These are phyloP conservation scores for Bombus huntii DNA, from an alignment of 1,140 invertebrate genomes.

Conservation along the genomic window DNA sequence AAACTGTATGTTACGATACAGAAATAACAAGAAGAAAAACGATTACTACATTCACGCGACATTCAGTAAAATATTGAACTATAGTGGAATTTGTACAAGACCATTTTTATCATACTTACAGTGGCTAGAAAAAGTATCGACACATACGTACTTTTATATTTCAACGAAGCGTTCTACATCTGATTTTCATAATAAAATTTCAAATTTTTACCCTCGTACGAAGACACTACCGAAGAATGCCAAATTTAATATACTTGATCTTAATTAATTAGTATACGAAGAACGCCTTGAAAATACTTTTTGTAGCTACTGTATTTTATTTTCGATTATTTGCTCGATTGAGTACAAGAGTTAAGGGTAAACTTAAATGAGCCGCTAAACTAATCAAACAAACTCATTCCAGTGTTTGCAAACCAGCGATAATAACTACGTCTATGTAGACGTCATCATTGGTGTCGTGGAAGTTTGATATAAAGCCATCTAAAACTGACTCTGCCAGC, in stretches of 20 bases:
- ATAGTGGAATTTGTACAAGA: background rate
- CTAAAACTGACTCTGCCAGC: conserved; percentile 68
- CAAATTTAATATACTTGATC: too few species aligned
- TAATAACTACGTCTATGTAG: conserved; percentile 59
- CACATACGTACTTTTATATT: too few species aligned
- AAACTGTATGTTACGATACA: background rate
- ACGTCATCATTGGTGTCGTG: conserved; percentile 13
- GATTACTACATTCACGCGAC: background rate
- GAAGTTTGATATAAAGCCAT: conserved; percentile 65
- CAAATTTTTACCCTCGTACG: too few species aligned
- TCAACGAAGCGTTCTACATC: too few species aligned
- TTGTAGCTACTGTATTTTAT: too few species aligned
- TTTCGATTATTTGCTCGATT: too few species aligned
- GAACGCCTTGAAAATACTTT: too few species aligned
- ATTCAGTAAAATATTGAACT: background rate
- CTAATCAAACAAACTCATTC: conserved; percentile 69
- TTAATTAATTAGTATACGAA: too few species aligned
- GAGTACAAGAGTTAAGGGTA: too few species aligned
- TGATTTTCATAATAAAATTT: too few species aligned
- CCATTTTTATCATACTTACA: conserved; percentile 46
- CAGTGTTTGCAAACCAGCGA: conserved; percentile 70
- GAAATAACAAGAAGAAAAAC: background rate
- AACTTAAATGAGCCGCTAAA: conserved; percentile 5
- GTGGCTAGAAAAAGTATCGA: too few species aligned
- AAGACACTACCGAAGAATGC: too few species aligned